A percentile compares a stretch with the other conserved stretches of the same genome.
phyloP scores from a whole-genome alignment of 2,797 vertebrate genomes.

The Menidia menidia region DNA sequence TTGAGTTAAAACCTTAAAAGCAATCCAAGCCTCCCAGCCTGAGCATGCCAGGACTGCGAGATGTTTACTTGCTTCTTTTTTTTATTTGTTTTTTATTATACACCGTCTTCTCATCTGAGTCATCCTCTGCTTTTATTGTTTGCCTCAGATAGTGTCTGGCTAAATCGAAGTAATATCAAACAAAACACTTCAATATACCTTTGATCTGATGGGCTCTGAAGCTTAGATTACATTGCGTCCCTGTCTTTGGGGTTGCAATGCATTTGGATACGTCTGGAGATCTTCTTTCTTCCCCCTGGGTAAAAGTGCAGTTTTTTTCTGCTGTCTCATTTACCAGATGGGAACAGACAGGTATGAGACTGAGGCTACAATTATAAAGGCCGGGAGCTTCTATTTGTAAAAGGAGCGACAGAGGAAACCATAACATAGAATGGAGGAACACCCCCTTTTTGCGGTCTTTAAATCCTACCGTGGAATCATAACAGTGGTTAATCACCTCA shows the following conservation, averaged over 20 bases:
- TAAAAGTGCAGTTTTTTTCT: not conserved
- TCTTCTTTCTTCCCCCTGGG: not conserved
- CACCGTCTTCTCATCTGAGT: slow-evolving; percentile 6
- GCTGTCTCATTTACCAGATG: not conserved
- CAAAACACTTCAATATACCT: slow-evolving; percentile 2
- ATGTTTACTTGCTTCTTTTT: not conserved
- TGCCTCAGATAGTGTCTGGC: slow-evolving; percentile 2
- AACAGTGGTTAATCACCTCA: not conserved
- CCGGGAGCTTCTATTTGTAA: not conserved
- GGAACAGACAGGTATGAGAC: not conserved
- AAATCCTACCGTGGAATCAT: not conserved
- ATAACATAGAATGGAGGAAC: no score
- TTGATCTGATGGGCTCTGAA: slow-evolving; percentile 20
- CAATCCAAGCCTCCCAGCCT: no score
- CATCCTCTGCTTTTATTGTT: not conserved
- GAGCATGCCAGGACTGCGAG: no score
- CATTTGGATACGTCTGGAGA: not conserved
- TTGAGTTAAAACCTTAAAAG: no score
- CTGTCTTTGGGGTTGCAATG: not conserved
- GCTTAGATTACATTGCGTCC: slow-evolving; percentile 12
- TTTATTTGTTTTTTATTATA: no score
- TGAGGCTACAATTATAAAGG: not conserved
- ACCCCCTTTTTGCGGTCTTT: not conserved
- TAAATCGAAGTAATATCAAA: slow-evolving; percentile 12
- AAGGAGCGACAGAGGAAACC: no score